Base-by-base conservation (phyloP, 2,113 vertebrate genomes). In the Perca fluviatilis region DNA sequence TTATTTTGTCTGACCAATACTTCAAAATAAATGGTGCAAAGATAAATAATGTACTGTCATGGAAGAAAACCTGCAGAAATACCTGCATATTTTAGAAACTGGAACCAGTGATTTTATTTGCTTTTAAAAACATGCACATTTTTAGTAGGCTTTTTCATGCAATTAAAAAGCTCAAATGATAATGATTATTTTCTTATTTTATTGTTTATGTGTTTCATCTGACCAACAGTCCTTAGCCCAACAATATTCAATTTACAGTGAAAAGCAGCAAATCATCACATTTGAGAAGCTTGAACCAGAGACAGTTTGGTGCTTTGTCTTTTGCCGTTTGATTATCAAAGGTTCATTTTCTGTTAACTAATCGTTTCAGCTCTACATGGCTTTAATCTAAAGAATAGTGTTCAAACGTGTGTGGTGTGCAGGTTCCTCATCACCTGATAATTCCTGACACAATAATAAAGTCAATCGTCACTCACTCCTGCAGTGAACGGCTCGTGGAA, bases 381-480 rank as follows among this genome's bases (percentile, higher is more conserved):
- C 63, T 66, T 74, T 51, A 66, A 58, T 30, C 3, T 0, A 13
- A 67, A 47, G 6, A 60, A 49, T 3, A 27, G 33, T 53, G 8
- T 12, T 65, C 33, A 53, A 79, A 62, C 15, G 0, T 19, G 40
- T 60, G 53, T 18, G 43, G 40, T 46, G 50, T 51, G 60, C 62
- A 23, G 64, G 54, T 63, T 84, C 70, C 64, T 71, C 47, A 49
- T 64, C 77, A 54, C 49, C 69, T 70, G 36, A 58, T 47, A 23
- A 27, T 50, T 51, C 23, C 12, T 60, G 62, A 66, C 66, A 73
- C 25, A 18, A 68, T 80, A 77, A 82, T 84, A 82, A 79, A 70
- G 33, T 21, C 47, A 60, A 21, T 21, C 57, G 65, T 82, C 73
- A 27, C 60, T 10, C 60, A 11, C 40, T 25, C 15, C 43, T 47